Conservation (phyloP, 1,140 invertebrate species). For the Sitobion miscanthi region DNA sequence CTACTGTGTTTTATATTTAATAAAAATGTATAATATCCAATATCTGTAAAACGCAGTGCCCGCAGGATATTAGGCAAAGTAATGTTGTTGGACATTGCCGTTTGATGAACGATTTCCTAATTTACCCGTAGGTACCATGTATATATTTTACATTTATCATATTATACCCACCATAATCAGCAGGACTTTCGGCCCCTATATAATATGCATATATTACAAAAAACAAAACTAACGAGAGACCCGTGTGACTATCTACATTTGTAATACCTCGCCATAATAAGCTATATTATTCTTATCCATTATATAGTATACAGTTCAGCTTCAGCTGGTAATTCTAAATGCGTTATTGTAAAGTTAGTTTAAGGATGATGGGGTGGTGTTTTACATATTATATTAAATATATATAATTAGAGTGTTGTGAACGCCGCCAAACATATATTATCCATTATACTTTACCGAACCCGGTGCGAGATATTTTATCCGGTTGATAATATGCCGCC, state of each 20-base stretch:
- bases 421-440: not conserved
- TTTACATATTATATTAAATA: not conserved
- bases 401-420: constrained; percentile 5
- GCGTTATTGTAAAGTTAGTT: not conserved
- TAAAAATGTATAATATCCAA: too few relatives aligned
- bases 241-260: not conserved
- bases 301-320: not conserved
- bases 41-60: too few relatives aligned
- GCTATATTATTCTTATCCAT: not conserved
- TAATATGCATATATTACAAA: not conserved
- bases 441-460: not conserved
- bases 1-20: too few relatives aligned
- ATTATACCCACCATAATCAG: not conserved
- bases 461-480: constrained; percentile 49
- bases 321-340: not conserved
- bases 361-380: not conserved
- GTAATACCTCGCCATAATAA: not conserved
- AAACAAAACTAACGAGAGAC: not conserved
- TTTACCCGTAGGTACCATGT: too few relatives aligned
- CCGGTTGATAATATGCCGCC: constrained; percentile 41
- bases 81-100: too few relatives aligned
- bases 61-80: too few relatives aligned
- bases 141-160: too few relatives aligned
- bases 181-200: not conserved
- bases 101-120: too few relatives aligned